phyloP scores from a whole-genome alignment of 2,113 vertebrate genomes.

The Clarias magur region DNA sequence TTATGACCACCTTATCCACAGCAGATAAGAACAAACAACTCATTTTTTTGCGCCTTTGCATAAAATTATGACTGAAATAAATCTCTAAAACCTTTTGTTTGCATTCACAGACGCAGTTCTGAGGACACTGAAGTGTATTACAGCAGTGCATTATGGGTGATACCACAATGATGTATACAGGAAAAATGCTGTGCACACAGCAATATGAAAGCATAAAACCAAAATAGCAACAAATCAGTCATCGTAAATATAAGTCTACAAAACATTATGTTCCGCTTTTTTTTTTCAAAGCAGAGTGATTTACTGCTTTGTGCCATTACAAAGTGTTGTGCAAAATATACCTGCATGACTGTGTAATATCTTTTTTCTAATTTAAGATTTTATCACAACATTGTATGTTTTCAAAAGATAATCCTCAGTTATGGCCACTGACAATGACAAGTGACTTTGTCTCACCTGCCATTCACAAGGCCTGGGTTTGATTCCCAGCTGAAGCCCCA shows the following conservation, averaged over 20 bases:
- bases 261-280: not conserved
- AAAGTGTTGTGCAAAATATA: not conserved
- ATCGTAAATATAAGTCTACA: not conserved
- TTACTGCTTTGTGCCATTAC: not conserved
- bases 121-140: not conserved
- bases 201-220: not conserved
- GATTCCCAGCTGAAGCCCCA: too few relatives aligned
- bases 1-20: constrained; percentile 54
- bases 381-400: not conserved
- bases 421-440: not conserved
- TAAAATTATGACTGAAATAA: not conserved
- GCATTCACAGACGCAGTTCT: not conserved
- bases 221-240: not conserved
- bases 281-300: not conserved
- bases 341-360: not conserved
- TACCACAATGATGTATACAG: not conserved
- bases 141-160: not conserved
- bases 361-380: not conserved
- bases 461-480: too few relatives aligned
- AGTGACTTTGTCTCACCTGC: not conserved
- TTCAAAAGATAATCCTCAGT: not conserved
- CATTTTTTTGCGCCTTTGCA: not conserved
- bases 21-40: constrained; percentile 55
- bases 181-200: not conserved
- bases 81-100: not conserved